phyloP scores from a whole-genome alignment of 1,140 invertebrate genomes.

The Diprion similis region DNA sequence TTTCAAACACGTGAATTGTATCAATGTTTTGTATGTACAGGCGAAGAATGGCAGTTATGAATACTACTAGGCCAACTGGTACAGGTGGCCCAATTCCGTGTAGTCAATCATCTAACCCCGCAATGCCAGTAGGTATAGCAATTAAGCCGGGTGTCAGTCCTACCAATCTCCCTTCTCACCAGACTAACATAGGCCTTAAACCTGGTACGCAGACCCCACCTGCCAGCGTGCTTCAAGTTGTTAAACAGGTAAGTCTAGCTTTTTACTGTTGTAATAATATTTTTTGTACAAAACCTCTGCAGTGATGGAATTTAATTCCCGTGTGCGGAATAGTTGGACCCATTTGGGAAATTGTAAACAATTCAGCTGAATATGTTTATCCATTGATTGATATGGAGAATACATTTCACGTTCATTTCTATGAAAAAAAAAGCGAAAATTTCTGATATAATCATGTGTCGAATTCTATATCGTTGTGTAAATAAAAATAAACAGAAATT shows the following conservation, averaged over 20 bases:
- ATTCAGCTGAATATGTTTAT: too few species aligned
- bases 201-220: conserved; percentile 79
- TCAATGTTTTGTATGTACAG: conserved; percentile 69
- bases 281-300: not conserved
- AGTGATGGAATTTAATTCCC: too few species aligned
- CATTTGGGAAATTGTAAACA: too few species aligned
- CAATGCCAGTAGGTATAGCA: conserved; percentile 55
- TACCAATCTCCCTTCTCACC: conserved; percentile 61
- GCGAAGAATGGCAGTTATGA: conserved; percentile 93
- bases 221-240: conserved; percentile 84
- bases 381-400: too few species aligned
- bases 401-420: too few species aligned
- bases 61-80: conserved; percentile 68
- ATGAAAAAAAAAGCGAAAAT: too few species aligned
- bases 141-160: conserved; percentile 59
- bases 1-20: conserved; percentile 78
- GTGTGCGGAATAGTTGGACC: too few species aligned
- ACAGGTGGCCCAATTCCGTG: conserved; percentile 50
- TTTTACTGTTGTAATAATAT: conserved; percentile 14
- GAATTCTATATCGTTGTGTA: too few species aligned
- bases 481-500: too few species aligned
- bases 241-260: conserved; percentile 70
- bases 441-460: too few species aligned
- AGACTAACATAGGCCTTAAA: conserved; percentile 72
- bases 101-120: conserved; percentile 54